Percentiles rank a stretch among this genome's conserved stretches.
Conservation (phyloP, 1,140 invertebrate genomes). For the Ceratina australensis region DNA sequence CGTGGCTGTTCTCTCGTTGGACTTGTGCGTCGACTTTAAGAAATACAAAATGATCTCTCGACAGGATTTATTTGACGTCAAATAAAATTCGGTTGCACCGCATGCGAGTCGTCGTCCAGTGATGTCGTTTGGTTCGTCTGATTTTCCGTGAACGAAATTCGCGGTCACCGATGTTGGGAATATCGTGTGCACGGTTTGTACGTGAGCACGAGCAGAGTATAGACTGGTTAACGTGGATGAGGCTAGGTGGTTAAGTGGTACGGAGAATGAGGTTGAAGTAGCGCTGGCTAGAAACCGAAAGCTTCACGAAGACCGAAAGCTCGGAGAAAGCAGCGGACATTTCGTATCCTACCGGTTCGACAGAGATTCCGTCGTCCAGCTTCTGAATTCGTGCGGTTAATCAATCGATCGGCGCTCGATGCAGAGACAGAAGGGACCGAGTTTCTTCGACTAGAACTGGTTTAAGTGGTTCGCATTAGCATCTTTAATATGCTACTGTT, state of each 20-base stretch:
- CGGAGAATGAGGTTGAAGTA: not conserved
- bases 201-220: not conserved
- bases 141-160: not conserved
- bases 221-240: slow-evolving; percentile 8
- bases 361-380: not conserved
- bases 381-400: slow-evolving; percentile 16
- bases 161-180: not conserved
- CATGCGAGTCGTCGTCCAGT: too few species aligned
- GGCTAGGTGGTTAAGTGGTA: slow-evolving; percentile 20
- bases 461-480: slow-evolving; percentile 39
- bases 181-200: not conserved
- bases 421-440: not conserved
- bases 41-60: not conserved
- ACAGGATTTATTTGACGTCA: slow-evolving; percentile 11
- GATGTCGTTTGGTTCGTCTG: too few species aligned
- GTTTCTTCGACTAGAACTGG: slow-evolving; percentile 26
- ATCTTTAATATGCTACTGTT: slow-evolving; percentile 37
- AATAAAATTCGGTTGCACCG: too few species aligned
- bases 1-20: not conserved
- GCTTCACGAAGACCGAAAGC: slow-evolving; percentile 10
- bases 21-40: not conserved
- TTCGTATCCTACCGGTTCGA: not conserved
- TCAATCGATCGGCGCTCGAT: slow-evolving; percentile 26
- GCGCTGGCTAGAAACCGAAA: not conserved
- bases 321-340: slow-evolving; percentile 32